Evolutionary conservation across 2,113 vertebrate species (phyloP).

Genomic region (mouse (Mus musculus)): GRCm39 chr12:17035501-17036000

Average conservation of each 20-base stretch:
- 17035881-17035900: conserved; percentile 86
- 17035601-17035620: conserved; percentile 76
- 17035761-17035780: conserved; percentile 86
- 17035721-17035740: conserved; percentile 88
- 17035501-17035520: conserved; percentile 86
- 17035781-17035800: conserved; percentile 90
- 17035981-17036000: conserved; percentile 90
- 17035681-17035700: conserved; percentile 83
- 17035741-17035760: conserved; percentile 86
- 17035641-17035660: conserved; percentile 83
- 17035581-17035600: conserved; percentile 80
- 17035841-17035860: conserved; percentile 84
- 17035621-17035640: conserved; percentile 76
- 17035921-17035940: conserved; percentile 92
- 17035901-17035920: conserved; percentile 87
- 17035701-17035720: conserved; percentile 87
- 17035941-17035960: conserved; percentile 92
- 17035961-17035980: conserved; percentile 93
- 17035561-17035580: conserved; percentile 82
- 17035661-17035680: conserved; percentile 87
- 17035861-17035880: conserved; percentile 84
- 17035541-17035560: conserved; percentile 79
- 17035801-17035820: conserved; percentile 90
- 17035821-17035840: conserved; percentile 86
- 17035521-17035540: conserved; percentile 90